These are phyloP conservation scores for Latrodectus hesperus DNA, from an alignment of 2,888 invertebrate genomes.

Conservation along the genomic window DNA sequence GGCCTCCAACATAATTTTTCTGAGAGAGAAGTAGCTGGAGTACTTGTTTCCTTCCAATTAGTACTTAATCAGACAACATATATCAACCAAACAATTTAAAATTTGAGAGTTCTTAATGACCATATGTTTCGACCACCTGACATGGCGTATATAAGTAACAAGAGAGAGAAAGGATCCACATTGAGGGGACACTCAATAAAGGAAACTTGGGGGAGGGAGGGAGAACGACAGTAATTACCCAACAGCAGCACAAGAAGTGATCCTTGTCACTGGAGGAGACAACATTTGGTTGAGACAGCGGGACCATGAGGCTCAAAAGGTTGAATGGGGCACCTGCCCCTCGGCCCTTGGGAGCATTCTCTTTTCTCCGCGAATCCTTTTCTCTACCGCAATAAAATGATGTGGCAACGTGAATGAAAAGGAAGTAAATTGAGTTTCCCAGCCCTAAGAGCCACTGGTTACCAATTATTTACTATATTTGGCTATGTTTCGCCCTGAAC, in stretches of 20 bases:
- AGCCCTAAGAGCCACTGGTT: too few species aligned
- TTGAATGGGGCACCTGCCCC: slow-evolving; percentile 23
- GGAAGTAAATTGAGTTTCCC: slow-evolving; percentile 20
- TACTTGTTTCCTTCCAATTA: too few species aligned
- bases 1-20: too few species aligned
- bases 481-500: too few species aligned
- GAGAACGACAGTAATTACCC: neutral
- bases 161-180: neutral
- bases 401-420: neutral
- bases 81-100: too few species aligned
- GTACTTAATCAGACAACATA: too few species aligned
- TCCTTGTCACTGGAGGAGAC: neutral
- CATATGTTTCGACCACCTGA: neutral
- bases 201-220: neutral
- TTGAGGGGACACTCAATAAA: neutral
- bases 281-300: slow-evolving; percentile 42
- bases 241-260: neutral
- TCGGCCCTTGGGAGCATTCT: slow-evolving; percentile 14
- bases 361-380: slow-evolving; percentile 1
- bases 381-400: neutral
- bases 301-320: slow-evolving; percentile 10
- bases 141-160: neutral
- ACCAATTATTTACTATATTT: too few species aligned
- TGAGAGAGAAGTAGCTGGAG: too few species aligned
- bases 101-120: neutral